Conservation (phyloP, 2,888 invertebrate genomes). For the Spisula subtruncata region DNA sequence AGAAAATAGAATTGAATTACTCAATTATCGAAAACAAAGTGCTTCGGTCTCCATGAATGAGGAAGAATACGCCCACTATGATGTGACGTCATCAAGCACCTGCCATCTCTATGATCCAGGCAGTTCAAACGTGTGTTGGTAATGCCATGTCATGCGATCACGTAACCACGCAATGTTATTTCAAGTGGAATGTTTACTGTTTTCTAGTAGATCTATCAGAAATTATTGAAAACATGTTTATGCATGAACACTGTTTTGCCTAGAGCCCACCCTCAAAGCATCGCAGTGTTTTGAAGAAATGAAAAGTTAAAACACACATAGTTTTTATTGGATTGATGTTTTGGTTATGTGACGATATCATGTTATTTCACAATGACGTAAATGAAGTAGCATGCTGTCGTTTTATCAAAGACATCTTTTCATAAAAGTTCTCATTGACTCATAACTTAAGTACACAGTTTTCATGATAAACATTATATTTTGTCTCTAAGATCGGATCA, state of each 20-base stretch:
- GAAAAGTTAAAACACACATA: too few species aligned
- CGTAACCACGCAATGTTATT: background rate
- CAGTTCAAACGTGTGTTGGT: background rate
- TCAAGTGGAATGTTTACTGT: conserved; percentile 6
- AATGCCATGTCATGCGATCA: background rate
- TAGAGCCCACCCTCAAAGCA: too few species aligned
- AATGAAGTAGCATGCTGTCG: too few species aligned
- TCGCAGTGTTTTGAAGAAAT: too few species aligned
- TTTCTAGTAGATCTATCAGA: background rate
- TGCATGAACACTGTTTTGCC: too few species aligned
- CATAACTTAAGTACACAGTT: background rate
- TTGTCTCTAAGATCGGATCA: background rate
- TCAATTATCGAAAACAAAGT: background rate
- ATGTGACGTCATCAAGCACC: background rate
- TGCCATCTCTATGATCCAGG: background rate
- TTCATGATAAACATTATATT: background rate
- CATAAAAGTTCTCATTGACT: too few species aligned
- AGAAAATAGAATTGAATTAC: too few species aligned
- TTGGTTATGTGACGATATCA: too few species aligned
- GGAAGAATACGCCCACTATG: background rate
- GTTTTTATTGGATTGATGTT: too few species aligned
- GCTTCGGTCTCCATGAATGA: background rate
- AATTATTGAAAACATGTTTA: background rate
- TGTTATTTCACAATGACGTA: too few species aligned
- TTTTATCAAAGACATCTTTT: too few species aligned